Evolutionary conservation across 2,888 invertebrate species (phyloP), one percentile per base, ranked within the genome.

Genomic region (Drosophila affinis): DNA sequence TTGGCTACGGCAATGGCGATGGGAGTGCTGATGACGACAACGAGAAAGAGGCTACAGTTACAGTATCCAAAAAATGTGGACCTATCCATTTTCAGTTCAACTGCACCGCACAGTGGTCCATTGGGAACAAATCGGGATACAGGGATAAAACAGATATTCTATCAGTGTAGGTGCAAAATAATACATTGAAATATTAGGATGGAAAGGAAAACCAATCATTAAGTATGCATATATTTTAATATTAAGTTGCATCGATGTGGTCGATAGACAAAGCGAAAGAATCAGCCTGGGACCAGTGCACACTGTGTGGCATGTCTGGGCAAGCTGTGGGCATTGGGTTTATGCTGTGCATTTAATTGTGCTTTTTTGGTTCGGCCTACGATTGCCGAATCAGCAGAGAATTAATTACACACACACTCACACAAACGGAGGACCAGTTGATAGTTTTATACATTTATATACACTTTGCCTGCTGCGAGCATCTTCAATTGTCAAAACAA

Each of bases 401-500:
- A 89, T 83, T 90, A 89, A 87, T 89, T 89, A 85, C 88, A 56
- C 72, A 72, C 72, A 65, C 74, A 46, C 29, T 47, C 54, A 54
- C 18, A 44, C 34, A 39, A 18, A n/a, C 17, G 44, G 18, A 18
- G 48, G 27, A 59, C 61, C 55, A 75, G 76, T 73, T 72, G 56
- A 78, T 82, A 85, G 85, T 84, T 72, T 62, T 72, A 80, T 78
- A 78, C 78, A 83, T 78, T 78, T 78, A 80, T 80, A 18, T 34
- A 81, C 82, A 87, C 76, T 87, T 72, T 34, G 51, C 39, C 56
- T 45, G 34, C 55, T 34, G 48, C 47, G 44, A 49, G 64, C 71
- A 78, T 78, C 85, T 85, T 68, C 80, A 76, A 82, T 80, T 88
- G 85, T 85, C 88, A 88, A 87, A 88, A 83, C 85, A 89, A 84